Evolutionary conservation across 2,797 vertebrate genomes (phyloP).

Genomic region (Cuculus canorus): DNA sequence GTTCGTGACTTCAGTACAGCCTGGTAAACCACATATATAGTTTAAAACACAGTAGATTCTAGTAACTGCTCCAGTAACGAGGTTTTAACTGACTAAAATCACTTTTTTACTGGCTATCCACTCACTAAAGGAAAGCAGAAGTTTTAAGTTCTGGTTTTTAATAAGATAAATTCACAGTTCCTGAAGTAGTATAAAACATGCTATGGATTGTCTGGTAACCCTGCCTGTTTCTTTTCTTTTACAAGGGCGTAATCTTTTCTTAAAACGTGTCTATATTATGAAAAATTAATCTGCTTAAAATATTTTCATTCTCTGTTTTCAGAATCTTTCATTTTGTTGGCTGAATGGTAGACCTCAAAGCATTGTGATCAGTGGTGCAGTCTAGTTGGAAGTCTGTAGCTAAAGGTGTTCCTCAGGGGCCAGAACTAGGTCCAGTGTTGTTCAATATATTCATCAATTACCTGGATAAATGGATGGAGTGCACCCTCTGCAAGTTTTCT

Average conservation of each 20-base stretch:
- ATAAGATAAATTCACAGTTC: background rate
- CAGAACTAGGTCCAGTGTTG: no score
- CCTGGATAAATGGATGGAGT: no score
- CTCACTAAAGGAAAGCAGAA: background rate
- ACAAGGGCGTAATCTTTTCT: background rate
- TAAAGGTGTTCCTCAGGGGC: no score
- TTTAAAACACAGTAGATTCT: background rate
- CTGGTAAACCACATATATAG: background rate
- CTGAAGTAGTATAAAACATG: background rate
- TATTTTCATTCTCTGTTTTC: background rate
- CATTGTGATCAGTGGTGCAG: no score
- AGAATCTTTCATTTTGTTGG: background rate
- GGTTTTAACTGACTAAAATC: background rate
- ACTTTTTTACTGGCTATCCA: background rate
- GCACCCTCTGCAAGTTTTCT: no score
- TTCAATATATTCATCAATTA: no score
- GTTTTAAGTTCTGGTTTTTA: background rate
- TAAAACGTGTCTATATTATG: background rate
- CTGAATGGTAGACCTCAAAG: no score
- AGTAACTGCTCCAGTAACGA: background rate
- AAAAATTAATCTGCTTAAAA: background rate
- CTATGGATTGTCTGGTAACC: background rate
- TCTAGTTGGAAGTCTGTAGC: no score
- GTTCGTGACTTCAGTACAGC: background rate
- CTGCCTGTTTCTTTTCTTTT: background rate